These are phyloP conservation scores for Tricholaema leucomelas DNA, from an alignment of 2,113 vertebrate genomes.

Conservation along the genomic window DNA sequence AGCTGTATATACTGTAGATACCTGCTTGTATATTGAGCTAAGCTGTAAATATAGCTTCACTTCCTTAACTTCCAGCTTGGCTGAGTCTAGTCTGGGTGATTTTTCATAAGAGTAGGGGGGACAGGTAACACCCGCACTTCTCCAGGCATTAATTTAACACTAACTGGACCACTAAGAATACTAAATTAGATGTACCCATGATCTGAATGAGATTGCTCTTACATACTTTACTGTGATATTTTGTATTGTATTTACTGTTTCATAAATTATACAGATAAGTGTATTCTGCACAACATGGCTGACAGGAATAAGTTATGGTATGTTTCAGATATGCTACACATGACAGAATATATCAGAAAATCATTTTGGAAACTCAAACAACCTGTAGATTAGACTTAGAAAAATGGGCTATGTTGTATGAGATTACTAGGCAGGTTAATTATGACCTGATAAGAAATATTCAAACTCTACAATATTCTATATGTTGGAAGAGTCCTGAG, in stretches of 20 bases:
- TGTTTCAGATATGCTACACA: neutral
- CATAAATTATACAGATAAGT: neutral
- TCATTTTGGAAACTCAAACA: neutral
- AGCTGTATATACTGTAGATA: no score
- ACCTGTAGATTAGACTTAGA: neutral
- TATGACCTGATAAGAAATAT: neutral
- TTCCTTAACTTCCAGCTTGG: no score
- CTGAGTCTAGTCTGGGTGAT: no score
- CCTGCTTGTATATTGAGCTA: no score
- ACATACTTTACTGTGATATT: neutral
- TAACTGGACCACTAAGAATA: neutral
- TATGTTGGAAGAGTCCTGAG: neutral
- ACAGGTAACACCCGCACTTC: no score
- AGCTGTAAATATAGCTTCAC: no score
- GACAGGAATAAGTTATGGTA: neutral
- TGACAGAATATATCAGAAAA: neutral
- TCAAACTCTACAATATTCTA: neutral
- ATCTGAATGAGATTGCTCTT: neutral
- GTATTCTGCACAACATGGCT: neutral
- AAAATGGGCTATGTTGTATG: neutral
- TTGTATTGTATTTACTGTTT: neutral
- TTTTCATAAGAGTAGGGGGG: no score
- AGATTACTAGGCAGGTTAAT: neutral
- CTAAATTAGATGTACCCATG: neutral
- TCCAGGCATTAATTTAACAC: neutral